Percentiles rank a stretch among this genome's conserved stretches.
Conservation (phyloP, 2,113 vertebrate species). For the Gallinago jamesoni region DNA sequence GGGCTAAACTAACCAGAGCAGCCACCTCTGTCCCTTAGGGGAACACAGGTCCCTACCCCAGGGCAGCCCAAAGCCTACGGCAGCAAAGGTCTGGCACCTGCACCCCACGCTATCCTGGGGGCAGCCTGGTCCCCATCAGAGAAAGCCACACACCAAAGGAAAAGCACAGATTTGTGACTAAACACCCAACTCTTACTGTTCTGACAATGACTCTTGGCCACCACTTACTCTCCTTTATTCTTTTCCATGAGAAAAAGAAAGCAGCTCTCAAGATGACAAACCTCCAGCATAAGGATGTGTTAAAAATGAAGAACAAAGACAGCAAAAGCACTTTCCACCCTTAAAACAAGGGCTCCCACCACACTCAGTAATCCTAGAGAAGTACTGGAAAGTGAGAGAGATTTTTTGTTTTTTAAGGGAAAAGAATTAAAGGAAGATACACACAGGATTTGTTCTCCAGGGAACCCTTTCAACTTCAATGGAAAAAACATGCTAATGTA, state of each 20-base stretch:
- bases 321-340: not conserved
- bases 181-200: not conserved
- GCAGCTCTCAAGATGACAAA: not conserved
- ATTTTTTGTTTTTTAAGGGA: not conserved
- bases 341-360: not conserved
- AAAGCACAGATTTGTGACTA: not conserved
- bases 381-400: not conserved
- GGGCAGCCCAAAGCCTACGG: rapidly evolving
- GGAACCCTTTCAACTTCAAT: not conserved
- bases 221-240: not conserved
- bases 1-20: not conserved
- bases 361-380: not conserved
- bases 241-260: not conserved
- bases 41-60: not conserved
- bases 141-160: not conserved
- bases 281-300: not conserved
- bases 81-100: not conserved
- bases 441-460: not conserved
- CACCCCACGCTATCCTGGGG: rapidly evolving
- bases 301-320: not conserved
- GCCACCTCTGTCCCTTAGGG: not conserved
- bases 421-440: not conserved
- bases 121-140: not conserved
- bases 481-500: not conserved
- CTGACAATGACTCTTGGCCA: not conserved